A percentile compares a stretch with the other conserved stretches of the same genome.
Conservation (phyloP, 2,888 invertebrate species). For the Drosophila bunnanda region DNA sequence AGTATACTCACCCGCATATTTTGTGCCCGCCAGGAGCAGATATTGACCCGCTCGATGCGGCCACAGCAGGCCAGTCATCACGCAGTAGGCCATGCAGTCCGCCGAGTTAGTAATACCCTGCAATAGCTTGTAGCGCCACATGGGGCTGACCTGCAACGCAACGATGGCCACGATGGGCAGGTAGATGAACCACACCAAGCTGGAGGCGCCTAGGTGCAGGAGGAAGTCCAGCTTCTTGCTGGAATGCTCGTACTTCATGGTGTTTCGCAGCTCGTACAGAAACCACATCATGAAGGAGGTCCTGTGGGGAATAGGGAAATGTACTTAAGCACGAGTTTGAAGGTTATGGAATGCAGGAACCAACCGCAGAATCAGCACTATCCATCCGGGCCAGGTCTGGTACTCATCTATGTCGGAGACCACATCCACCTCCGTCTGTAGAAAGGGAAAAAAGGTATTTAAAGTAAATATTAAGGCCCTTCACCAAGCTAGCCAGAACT, state of each 20-base stretch:
- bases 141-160: slow-evolving; percentile 95
- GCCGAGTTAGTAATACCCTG: slow-evolving; percentile 97
- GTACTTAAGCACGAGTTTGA: not conserved
- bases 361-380: slow-evolving; percentile 91
- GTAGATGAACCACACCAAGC: slow-evolving; percentile 99
- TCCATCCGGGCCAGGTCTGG: slow-evolving; percentile 98
- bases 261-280: slow-evolving; percentile 89
- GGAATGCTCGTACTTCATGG: slow-evolving; percentile 92
- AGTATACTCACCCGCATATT: slow-evolving; percentile 86
- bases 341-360: not conserved
- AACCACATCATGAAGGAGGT: slow-evolving; percentile 94
- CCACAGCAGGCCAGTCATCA: slow-evolving; percentile 98
- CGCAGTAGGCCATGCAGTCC: slow-evolving; percentile 96
- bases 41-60: slow-evolving; percentile 97
- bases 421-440: slow-evolving; percentile 96
- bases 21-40: slow-evolving; percentile 91
- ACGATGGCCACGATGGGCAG: slow-evolving; percentile 97
- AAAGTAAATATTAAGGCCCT: not conserved
- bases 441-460: slow-evolving; percentile 42
- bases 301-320: slow-evolving; percentile 82
- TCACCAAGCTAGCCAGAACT: slow-evolving; percentile 74
- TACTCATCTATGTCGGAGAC: slow-evolving; percentile 98
- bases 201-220: slow-evolving; percentile 98
- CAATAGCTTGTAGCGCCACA: slow-evolving; percentile 97
- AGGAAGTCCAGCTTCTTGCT: slow-evolving; percentile 95